Evolutionary conservation across 2,797 vertebrate species (phyloP).

Genomic region (Hydrolagus colliei): DNA sequence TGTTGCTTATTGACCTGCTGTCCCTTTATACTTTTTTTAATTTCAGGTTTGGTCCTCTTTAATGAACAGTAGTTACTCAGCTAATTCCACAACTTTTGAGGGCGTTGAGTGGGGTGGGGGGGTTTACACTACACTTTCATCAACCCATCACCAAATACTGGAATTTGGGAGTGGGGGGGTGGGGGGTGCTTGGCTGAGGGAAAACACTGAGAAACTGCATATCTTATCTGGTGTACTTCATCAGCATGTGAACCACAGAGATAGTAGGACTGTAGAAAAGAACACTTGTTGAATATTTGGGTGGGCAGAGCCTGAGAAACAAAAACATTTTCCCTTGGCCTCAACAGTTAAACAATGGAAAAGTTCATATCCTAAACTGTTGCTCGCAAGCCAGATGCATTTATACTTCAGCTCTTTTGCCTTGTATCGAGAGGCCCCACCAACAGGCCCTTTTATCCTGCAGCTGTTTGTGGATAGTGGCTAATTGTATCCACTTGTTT

Average conservation of each 20-base stretch:
- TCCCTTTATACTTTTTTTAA: too few species aligned
- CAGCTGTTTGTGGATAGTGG: slow-evolving; percentile 67
- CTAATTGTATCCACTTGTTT: slow-evolving; percentile 65
- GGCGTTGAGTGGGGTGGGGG: too few species aligned
- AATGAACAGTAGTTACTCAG: not conserved
- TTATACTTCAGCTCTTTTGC: slow-evolving; percentile 35
- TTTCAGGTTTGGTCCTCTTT: too few species aligned
- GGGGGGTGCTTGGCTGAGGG: not conserved
- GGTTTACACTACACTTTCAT: not conserved
- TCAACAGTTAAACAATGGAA: slow-evolving; percentile 9
- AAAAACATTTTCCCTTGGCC: not conserved
- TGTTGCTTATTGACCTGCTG: too few species aligned
- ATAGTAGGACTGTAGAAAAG: not conserved
- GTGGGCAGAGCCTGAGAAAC: not conserved
- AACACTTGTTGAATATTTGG: not conserved
- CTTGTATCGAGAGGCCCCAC: slow-evolving; percentile 46
- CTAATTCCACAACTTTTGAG: not conserved
- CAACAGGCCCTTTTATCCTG: slow-evolving; percentile 53
- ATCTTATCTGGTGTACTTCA: not conserved
- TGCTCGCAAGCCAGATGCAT: slow-evolving; percentile 54
- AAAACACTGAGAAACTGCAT: not conserved
- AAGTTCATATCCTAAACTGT: slow-evolving; percentile 63
- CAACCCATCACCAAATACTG: not conserved
- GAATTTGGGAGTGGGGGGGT: too few species aligned
- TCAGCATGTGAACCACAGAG: not conserved